These are phyloP conservation scores for Protophormia terraenovae DNA, from an alignment of 2,888 invertebrate species.

Conservation along the genomic window DNA sequence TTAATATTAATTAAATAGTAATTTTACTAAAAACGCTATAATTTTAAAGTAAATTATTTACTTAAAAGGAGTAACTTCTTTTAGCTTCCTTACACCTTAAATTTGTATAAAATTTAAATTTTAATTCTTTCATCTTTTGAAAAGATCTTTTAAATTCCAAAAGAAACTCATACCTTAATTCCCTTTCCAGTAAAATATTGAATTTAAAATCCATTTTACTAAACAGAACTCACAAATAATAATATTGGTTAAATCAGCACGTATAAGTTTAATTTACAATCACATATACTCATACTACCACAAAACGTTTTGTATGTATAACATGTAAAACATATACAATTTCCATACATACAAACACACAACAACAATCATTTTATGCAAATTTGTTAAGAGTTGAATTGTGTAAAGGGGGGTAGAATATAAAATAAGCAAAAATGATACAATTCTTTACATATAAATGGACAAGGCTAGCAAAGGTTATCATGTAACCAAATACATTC, in stretches of 20 bases:
- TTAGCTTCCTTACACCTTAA: too few relatives aligned
- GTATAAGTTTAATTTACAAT: slow-evolving; percentile 67
- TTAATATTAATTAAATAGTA: background rate
- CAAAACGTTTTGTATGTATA: slow-evolving; percentile 11
- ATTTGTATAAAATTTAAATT: too few relatives aligned
- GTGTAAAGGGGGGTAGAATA: background rate
- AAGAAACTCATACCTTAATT: background rate
- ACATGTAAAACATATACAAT: slow-evolving; percentile 22
- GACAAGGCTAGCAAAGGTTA: slow-evolving; percentile 65
- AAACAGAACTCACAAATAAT: slow-evolving; percentile 37
- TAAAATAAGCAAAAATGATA: slow-evolving; percentile 14
- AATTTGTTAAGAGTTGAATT: slow-evolving; percentile 43
- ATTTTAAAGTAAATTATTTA: too few relatives aligned
- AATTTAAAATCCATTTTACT: slow-evolving; percentile 48
- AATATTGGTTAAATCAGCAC: slow-evolving; percentile 67
- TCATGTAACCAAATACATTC: slow-evolving; percentile 60
- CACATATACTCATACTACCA: slow-evolving; percentile 20
- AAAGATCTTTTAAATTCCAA: background rate
- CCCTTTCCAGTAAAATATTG: background rate
- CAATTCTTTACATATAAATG: slow-evolving; percentile 50
- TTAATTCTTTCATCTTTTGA: background rate
- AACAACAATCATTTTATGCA: slow-evolving; percentile 63
- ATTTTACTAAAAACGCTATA: background rate
- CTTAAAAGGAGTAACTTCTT: too few relatives aligned
- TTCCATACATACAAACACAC: slow-evolving; percentile 4